phyloP scores from a whole-genome alignment of 2,797 vertebrate species.

The Dipus sagitta region DNA sequence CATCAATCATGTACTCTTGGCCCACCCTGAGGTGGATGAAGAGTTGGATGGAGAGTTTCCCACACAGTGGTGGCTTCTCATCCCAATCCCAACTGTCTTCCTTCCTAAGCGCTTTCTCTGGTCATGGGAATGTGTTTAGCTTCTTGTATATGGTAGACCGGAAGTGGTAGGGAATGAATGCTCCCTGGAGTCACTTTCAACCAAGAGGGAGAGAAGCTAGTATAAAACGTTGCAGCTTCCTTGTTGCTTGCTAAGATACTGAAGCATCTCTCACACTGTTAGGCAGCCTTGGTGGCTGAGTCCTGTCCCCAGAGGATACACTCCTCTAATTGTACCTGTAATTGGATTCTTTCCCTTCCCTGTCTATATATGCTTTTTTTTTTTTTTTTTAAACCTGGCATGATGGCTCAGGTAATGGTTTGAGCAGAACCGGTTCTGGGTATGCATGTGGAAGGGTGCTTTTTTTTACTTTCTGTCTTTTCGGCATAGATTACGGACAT shows the following conservation, averaged over 20 bases:
- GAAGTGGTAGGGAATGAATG: constrained; percentile 4
- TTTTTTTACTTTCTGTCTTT: constrained; percentile 32
- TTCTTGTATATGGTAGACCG: neutral
- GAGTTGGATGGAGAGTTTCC: neutral
- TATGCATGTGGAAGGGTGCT: neutral
- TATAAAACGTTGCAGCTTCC: neutral
- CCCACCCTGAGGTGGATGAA: neutral
- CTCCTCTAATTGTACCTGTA: neutral
- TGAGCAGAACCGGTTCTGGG: neutral
- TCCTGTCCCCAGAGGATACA: neutral
- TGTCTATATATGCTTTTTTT: neutral
- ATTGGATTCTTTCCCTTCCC: neutral
- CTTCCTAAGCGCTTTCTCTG: neutral
- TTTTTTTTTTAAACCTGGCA: neutral
- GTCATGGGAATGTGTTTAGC: neutral
- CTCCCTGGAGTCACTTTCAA: neutral
- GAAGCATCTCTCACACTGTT: neutral
- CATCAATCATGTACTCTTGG: neutral
- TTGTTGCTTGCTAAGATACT: neutral
- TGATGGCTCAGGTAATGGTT: constrained; percentile 69
- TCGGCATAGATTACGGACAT: neutral
- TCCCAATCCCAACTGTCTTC: neutral
- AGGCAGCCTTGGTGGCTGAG: neutral
- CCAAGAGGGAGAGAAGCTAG: neutral
- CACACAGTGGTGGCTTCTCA: neutral